phyloP scores from a whole-genome alignment of 2,113 vertebrate species.

The Hassar affinis region DNA sequence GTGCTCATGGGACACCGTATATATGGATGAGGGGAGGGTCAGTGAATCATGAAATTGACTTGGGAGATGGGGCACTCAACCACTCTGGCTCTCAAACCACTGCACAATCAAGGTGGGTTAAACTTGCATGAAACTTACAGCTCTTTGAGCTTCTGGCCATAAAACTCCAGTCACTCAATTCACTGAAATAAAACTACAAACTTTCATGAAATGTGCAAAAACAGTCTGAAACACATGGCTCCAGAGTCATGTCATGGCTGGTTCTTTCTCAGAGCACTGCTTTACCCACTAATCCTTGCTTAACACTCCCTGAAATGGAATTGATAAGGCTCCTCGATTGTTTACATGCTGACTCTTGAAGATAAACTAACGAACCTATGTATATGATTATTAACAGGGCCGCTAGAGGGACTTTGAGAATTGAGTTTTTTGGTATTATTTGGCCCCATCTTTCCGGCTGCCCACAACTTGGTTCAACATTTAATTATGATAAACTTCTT shows the following conservation, averaged over 20 bases:
- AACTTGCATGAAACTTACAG: constrained; percentile 7
- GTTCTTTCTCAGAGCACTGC: background rate
- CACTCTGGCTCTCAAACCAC: constrained; percentile 17
- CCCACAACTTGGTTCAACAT: constrained; percentile 34
- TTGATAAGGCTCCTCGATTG: constrained; percentile 28
- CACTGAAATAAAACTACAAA: constrained; percentile 3
- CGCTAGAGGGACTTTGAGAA: constrained; percentile 26
- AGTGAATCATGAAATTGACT: constrained; percentile 49
- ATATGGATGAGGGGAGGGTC: constrained; percentile 30
- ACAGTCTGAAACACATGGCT: constrained; percentile 30
- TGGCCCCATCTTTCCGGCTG: constrained; percentile 31
- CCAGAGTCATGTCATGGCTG: background rate
- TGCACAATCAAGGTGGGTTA: constrained; percentile 38
- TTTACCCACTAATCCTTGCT: constrained; percentile 20
- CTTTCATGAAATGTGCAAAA: constrained; percentile 23
- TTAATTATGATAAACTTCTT: constrained; percentile 44
- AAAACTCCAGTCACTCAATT: constrained; percentile 12
- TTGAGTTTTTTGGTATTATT: constrained; percentile 37
- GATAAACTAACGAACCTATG: constrained; percentile 21
- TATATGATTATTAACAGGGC: constrained; percentile 21
- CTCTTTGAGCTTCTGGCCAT: background rate
- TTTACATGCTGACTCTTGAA: constrained; percentile 37
- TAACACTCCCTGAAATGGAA: constrained; percentile 5
- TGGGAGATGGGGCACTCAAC: constrained; percentile 33
- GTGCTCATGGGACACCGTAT: constrained; percentile 11